These are phyloP conservation scores for Pimpla rufipes DNA, from an alignment of 2,888 invertebrate species.

Conservation along the genomic window DNA sequence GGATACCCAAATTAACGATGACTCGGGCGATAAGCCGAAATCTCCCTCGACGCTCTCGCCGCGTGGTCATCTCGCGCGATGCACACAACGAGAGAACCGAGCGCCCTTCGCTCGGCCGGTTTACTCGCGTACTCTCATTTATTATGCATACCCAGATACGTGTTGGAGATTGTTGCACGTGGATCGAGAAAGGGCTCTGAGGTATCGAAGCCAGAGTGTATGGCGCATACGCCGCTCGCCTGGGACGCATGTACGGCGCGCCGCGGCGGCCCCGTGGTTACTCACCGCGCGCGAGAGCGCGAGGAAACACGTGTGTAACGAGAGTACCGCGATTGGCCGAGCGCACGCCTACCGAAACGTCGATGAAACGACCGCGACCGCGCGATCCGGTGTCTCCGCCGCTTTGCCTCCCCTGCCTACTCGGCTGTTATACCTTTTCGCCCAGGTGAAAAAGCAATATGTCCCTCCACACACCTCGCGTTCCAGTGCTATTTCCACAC, in stretches of 20 bases:
- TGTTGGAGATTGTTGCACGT: constrained; percentile 81
- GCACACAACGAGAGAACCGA: constrained; percentile 41
- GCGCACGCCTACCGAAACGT: constrained; percentile 57
- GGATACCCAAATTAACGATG: constrained; percentile 77
- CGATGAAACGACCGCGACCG: constrained; percentile 54
- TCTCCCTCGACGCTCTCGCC: constrained; percentile 73
- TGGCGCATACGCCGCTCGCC: too few species aligned
- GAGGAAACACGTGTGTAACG: constrained; percentile 79
- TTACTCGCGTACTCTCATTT: constrained; percentile 75
- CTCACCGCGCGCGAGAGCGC: constrained; percentile 27
- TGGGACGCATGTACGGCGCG: constrained; percentile 5
- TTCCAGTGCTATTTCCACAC: too few species aligned
- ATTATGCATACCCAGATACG: constrained; percentile 82
- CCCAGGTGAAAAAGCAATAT: not conserved
- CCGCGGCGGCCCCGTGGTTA: not conserved
- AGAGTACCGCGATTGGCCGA: constrained; percentile 76
- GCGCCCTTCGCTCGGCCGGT: constrained; percentile 22
- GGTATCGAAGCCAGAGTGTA: constrained; percentile 17
- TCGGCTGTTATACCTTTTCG: not conserved
- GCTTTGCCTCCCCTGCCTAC: not conserved
- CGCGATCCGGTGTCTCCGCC: constrained; percentile 7
- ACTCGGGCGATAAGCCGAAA: constrained; percentile 76
- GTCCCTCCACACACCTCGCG: too few species aligned
- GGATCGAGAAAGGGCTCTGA: constrained; percentile 54
- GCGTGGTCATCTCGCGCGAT: constrained; percentile 57